These are phyloP conservation scores for Vulpes lagopus DNA, from an alignment of 2,113 vertebrate species.

Conservation along the genomic window DNA sequence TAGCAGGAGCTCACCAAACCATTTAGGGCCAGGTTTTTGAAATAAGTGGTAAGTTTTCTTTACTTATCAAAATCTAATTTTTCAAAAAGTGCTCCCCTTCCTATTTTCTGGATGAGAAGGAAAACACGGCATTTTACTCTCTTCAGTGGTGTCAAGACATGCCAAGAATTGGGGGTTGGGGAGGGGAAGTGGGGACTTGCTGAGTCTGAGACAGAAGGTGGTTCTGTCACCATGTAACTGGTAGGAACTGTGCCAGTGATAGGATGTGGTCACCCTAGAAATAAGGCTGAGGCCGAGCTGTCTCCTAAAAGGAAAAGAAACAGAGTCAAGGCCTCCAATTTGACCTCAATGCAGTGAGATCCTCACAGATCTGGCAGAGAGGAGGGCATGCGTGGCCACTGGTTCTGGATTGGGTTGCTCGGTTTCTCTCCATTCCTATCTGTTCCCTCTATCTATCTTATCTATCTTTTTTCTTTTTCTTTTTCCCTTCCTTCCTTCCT, in stretches of 20 bases:
- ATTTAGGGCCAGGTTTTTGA: neutral
- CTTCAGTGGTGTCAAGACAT: neutral
- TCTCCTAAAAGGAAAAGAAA: slow-evolving; percentile 20
- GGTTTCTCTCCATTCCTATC: neutral
- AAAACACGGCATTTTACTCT: slow-evolving; percentile 43
- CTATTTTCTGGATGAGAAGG: neutral
- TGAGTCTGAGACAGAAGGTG: slow-evolving; percentile 41
- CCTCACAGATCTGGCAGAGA: neutral
- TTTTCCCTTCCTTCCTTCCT: neutral
- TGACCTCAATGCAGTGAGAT: neutral
- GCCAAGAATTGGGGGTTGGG: slow-evolving; percentile 48
- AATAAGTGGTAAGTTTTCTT: neutral
- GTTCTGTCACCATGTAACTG: slow-evolving; percentile 41
- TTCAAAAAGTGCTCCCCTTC: neutral
- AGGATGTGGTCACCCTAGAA: slow-evolving; percentile 27
- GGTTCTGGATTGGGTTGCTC: neutral
- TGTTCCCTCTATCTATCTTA: fast-evolving
- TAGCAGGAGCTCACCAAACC: slow-evolving; percentile 32
- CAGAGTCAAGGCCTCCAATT: neutral
- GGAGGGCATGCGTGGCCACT: neutral
- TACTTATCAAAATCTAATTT: slow-evolving; percentile 29
- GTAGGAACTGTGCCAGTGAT: neutral
- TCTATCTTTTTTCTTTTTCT: neutral
- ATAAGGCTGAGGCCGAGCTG: neutral
- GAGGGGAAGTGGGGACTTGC: neutral